Conservation (phyloP, 2,888 invertebrate genomes). For the Aromia moschata region DNA sequence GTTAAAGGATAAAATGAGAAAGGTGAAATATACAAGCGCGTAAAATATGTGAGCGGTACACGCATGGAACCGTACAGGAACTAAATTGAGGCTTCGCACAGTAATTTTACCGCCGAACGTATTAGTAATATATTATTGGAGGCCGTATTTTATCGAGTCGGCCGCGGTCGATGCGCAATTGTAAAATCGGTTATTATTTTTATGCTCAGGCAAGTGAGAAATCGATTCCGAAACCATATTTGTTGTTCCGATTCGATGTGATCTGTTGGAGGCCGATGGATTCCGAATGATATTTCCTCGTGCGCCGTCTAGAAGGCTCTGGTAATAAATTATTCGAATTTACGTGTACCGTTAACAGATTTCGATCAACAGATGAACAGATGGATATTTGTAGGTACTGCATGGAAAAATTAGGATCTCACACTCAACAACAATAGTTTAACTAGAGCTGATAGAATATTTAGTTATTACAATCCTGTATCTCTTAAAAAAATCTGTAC, state of each 20-base stretch:
- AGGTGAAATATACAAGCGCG: slow-evolving; percentile 39
- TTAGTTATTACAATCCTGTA: too few relatives aligned
- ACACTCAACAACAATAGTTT: too few relatives aligned
- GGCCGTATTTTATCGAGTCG: slow-evolving; percentile 32
- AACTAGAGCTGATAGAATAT: too few relatives aligned
- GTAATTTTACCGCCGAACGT: slow-evolving; percentile 40
- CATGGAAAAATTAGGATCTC: too few relatives aligned
- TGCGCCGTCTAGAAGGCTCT: too few relatives aligned
- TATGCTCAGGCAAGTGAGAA: slow-evolving; percentile 31
- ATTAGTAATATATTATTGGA: slow-evolving; percentile 43
- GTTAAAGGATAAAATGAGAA: slow-evolving; percentile 38
- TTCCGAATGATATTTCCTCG: slow-evolving; percentile 6
- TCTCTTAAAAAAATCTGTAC: too few relatives aligned
- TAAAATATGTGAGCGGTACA: slow-evolving; percentile 41
- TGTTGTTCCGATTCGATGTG: slow-evolving; percentile 17
- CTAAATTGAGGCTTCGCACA: slow-evolving; percentile 42
- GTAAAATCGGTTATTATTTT: slow-evolving; percentile 37
- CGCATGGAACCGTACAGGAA: slow-evolving; percentile 41
- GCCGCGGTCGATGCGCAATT: slow-evolving; percentile 26
- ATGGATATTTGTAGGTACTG: too few relatives aligned
- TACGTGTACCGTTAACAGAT: too few relatives aligned
- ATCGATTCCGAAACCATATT: slow-evolving; percentile 29
- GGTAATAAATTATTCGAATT: too few relatives aligned
- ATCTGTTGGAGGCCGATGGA: slow-evolving; percentile 7
- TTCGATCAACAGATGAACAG: too few relatives aligned